Evolutionary conservation across 2,797 vertebrate species (phyloP).

Genomic region (Schizothorax lantsangensis): DNA sequence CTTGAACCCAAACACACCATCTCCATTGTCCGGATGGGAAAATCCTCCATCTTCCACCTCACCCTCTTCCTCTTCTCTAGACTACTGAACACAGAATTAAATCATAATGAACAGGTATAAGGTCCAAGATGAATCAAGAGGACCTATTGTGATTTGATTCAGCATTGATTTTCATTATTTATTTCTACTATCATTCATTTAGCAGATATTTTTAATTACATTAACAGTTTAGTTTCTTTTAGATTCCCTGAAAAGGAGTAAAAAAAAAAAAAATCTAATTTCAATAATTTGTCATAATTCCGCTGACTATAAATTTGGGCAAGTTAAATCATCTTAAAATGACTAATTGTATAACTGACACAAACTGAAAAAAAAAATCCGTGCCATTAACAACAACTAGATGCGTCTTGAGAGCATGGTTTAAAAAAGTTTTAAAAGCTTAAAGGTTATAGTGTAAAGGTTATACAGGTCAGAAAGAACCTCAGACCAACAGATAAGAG

Average conservation of each 20-base stretch:
- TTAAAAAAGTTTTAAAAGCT: neutral
- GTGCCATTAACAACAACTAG: neutral
- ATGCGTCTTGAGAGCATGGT: neutral
- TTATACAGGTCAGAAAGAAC: neutral
- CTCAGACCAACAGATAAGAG: neutral
- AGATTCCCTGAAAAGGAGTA: neutral
- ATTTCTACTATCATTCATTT: neutral
- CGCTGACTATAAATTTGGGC: neutral
- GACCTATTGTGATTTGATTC: neutral
- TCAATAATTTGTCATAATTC: neutral
- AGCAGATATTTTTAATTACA: neutral
- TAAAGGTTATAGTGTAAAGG: neutral
- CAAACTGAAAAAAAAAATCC: neutral
- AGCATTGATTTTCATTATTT: neutral
- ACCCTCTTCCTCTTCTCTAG: constrained; percentile 28
- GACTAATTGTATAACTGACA: neutral
- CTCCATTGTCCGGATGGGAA: constrained; percentile 73
- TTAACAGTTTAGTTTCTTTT: neutral
- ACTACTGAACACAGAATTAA: neutral
- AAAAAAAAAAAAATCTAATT: neutral
- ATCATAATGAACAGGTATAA: neutral
- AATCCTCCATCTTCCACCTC: constrained; percentile 76
- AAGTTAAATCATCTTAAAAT: neutral
- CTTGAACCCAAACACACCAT: constrained; percentile 83
- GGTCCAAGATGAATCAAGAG: neutral